Evolutionary conservation across 37 sponge, comb jelly and placozoan species (phyloP).

Genomic region (Halisarca cf. caerulea): DNA sequence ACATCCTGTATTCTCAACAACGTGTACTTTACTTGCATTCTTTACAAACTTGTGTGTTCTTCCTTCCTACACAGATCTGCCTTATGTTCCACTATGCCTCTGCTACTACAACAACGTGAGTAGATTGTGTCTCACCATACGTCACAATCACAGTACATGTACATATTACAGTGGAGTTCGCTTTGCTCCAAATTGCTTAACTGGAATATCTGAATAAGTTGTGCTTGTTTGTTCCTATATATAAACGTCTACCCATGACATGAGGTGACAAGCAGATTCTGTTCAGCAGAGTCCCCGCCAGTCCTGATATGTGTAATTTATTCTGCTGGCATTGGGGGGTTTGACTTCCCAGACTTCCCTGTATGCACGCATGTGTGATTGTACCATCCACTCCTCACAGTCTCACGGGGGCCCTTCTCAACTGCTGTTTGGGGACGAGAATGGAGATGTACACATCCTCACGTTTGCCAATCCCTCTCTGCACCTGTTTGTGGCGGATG

Average conservation of each 20-base stretch:
- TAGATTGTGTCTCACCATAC: not conserved
- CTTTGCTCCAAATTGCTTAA: too few species aligned
- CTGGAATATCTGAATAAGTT: too few species aligned
- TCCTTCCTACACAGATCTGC: slow-evolving; percentile 39
- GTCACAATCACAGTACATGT: too few species aligned
- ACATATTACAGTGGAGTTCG: too few species aligned
- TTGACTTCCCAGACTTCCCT: too few species aligned
- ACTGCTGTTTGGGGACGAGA: slow-evolving; percentile 85
- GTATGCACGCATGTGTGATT: not conserved
- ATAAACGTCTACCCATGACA: too few species aligned
- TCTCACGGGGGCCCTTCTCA: slow-evolving; percentile 34
- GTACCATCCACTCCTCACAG: not conserved
- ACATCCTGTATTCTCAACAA: too few species aligned
- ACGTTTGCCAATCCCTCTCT: slow-evolving; percentile 66
- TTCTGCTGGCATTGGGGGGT: not conserved
- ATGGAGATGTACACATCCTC: slow-evolving; percentile 76
- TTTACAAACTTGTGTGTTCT: slow-evolving; percentile 10
- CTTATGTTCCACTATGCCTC: slow-evolving; percentile 58
- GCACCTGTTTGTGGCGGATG: slow-evolving; percentile 50
- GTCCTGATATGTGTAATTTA: not conserved
- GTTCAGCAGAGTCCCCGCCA: too few species aligned
- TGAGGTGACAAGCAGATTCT: too few species aligned
- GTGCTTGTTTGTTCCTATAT: too few species aligned
- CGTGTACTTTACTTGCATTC: too few species aligned
- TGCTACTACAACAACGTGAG: slow-evolving; percentile 40